Evolutionary conservation across 23 tunicate genomes (phyloP).

Genomic region (Aplidium turbinatum): DNA sequence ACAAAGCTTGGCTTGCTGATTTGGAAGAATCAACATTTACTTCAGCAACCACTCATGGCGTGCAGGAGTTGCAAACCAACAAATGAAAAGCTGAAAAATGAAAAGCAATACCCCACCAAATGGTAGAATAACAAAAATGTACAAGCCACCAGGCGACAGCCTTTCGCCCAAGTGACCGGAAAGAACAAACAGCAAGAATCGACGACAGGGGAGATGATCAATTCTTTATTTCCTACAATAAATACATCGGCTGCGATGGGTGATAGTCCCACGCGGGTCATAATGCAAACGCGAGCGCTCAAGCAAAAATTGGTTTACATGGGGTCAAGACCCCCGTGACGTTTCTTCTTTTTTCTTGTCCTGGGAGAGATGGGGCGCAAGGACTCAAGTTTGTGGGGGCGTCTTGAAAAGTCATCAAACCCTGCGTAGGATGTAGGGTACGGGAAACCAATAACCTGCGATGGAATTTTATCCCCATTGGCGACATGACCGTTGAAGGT

Average conservation of each 20-base stretch:
- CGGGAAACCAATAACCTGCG: not conserved
- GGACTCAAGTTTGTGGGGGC: conserved; percentile 71
- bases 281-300: not conserved
- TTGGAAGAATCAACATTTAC: too few relatives aligned
- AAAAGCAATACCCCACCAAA: too few relatives aligned
- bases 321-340: conserved; percentile 24
- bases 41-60: too few relatives aligned
- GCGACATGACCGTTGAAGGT: conserved; percentile 35
- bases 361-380: conserved; percentile 41
- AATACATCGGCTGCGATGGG: conserved; percentile 7
- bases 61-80: too few relatives aligned
- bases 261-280: too few relatives aligned
- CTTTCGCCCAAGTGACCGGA: too few relatives aligned
- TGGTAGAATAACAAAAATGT: too few relatives aligned
- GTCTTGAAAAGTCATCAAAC: conserved; percentile 29
- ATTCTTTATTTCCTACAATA: conserved; percentile 29
- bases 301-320: not conserved
- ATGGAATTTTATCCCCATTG: not conserved
- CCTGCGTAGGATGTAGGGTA: conserved; percentile 16
- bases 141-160: too few relatives aligned
- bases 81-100: too few relatives aligned
- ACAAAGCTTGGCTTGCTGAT: too few relatives aligned
- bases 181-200: too few relatives aligned
- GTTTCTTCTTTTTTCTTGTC: conserved; percentile 65
- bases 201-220: too few relatives aligned